These are phyloP conservation scores for Dryobates pubescens DNA, from an alignment of 2,797 vertebrate genomes.

Conservation along the genomic window DNA sequence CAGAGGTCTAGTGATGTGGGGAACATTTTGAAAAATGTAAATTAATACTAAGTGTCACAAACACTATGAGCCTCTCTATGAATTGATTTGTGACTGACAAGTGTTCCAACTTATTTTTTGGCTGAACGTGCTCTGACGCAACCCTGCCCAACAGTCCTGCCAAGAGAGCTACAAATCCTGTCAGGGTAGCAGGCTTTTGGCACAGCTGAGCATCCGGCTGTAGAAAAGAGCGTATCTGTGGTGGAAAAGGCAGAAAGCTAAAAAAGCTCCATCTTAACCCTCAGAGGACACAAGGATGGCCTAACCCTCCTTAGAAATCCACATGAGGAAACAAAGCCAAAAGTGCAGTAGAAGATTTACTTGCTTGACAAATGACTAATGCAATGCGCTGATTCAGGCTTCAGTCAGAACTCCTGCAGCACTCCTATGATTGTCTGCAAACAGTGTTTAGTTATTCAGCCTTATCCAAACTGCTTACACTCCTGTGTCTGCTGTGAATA, in stretches of 20 bases:
- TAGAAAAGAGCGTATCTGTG: neutral
- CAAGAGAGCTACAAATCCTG: slow-evolving; percentile 59
- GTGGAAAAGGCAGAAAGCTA: neutral
- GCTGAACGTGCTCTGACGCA: slow-evolving; percentile 28
- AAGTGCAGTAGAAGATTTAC: slow-evolving; percentile 19
- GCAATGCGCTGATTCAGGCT: neutral
- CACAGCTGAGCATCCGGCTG: neutral
- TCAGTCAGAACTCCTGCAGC: neutral
- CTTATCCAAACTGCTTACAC: neutral
- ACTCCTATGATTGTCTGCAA: neutral
- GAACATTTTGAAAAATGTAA: slow-evolving; percentile 10
- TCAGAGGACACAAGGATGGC: slow-evolving; percentile 5
- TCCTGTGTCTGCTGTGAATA: neutral
- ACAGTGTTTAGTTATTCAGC: neutral
- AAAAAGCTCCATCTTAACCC: neutral
- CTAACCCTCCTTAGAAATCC: slow-evolving; percentile 13
- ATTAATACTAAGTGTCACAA: slow-evolving; percentile 32
- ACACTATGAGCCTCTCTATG: neutral
- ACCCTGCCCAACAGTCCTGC: slow-evolving; percentile 2
- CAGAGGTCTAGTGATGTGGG: neutral
- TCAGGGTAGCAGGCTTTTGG: slow-evolving; percentile 50
- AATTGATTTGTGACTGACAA: slow-evolving; percentile 35
- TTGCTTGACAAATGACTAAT: slow-evolving; percentile 8
- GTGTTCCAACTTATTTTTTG: slow-evolving; percentile 40
- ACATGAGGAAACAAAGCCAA: neutral